A percentile compares a stretch with the other conserved stretches of the same genome.
These are phyloP conservation scores for Drosophila tsacasi DNA, from an alignment of 1,140 invertebrate genomes.

Conservation along the genomic window DNA sequence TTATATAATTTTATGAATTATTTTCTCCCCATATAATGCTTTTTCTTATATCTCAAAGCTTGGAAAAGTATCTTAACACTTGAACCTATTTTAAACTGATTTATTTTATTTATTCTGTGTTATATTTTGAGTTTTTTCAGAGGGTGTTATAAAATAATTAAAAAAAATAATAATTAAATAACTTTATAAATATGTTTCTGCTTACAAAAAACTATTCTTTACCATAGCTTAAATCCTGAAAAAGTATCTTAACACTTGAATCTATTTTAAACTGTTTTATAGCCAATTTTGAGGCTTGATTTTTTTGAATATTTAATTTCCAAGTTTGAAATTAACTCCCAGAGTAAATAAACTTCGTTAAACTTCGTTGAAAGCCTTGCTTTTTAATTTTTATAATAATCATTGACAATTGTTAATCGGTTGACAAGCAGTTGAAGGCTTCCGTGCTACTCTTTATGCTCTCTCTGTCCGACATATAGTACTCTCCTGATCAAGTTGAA, in stretches of 20 bases:
- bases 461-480: conserved; percentile 9
- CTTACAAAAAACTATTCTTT: no score
- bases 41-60: no score
- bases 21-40: not conserved
- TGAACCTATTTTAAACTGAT: no score
- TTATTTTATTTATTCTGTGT: no score
- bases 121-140: no score
- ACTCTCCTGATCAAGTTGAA: conserved; percentile 57
- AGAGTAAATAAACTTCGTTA: not conserved
- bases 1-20: not conserved
- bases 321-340: fast-evolving
- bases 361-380: no score
- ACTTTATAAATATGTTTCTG: not conserved
- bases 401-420: conserved; percentile 61
- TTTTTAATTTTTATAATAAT: conserved; percentile 38
- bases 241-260: not conserved
- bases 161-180: not conserved
- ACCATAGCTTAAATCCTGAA: not conserved
- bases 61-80: no score
- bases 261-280: not conserved
- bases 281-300: fast-evolving
- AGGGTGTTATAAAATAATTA: no score
- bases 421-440: conserved; percentile 57
- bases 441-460: conserved; percentile 38
- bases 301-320: not conserved